Evolutionary conservation across 2,113 vertebrate genomes (phyloP), one percentile per base, ranked within the genome.

Genomic region (Callopanchax toddi): DNA sequence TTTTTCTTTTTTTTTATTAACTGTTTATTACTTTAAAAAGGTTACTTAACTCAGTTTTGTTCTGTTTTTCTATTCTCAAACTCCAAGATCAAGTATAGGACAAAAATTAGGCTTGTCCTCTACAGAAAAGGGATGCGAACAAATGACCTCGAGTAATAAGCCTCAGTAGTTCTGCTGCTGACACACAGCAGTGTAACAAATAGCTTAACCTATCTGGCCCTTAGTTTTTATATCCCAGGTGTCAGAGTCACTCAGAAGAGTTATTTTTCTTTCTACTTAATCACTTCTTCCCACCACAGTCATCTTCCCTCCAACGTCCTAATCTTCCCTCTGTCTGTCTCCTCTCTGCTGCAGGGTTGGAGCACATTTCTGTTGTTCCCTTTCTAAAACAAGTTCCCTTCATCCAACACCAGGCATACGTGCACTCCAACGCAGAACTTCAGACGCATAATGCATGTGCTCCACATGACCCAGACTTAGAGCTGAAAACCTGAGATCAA

Each of bases 181-280:
- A 72, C 69, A 73, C 43, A 74, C 23, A 54, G 34, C 22, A 22
- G 52, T 26, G 36, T 81, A 65, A 87, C 78, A 78, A 82, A 82
- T 76, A 53, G n/a, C 57, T 60, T 60, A 53, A 48, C 71, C 60
- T 71, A 51, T 67, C 42, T 2, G 7, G 37, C 58, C 39, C 26
- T 49, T 23, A 65, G 46, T 80, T 29, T 16, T 43, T 71, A 44
- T 42, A 62, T 71, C 49, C 62, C 54, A 58, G 40, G 25, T 82
- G 63, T 60, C 59, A 53, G 55, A 60, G 12, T 65, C 61, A 67
- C 71, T 75, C 68, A 59, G 43, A 58, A 76, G 72, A 54, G 40
- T 59, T 34, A 22, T 79, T 78, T 71, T 65, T 77, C 60, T 63
- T 63, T 45, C 46, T 22, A 5, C 44, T 48, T 71, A 59, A 43